Evolutionary conservation across 2,113 vertebrate genomes (phyloP).

Genomic region (Leucopsar rothschildi): DNA sequence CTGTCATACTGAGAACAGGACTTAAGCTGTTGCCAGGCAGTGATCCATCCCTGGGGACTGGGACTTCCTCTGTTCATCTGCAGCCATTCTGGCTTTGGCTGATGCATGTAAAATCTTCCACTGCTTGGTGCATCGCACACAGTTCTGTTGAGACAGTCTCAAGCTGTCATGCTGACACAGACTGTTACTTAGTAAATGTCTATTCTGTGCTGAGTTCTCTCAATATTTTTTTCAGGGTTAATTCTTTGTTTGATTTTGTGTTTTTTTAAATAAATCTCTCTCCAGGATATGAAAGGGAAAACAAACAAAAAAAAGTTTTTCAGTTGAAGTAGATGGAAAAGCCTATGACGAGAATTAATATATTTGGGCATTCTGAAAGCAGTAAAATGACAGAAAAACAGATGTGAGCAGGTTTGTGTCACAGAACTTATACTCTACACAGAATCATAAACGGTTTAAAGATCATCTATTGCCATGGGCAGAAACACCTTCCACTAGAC

Average conservation of each 20-base stretch:
- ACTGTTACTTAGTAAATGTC: neutral
- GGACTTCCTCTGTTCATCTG: neutral
- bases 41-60: neutral
- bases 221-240: neutral
- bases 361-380: neutral
- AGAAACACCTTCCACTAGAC: neutral
- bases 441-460: neutral
- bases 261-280: neutral
- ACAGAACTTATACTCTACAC: accelerated
- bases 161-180: accelerated
- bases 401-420: too few species aligned
- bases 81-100: neutral
- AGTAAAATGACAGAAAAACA: neutral
- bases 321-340: neutral
- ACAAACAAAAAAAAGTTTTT: neutral
- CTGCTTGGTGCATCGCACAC: neutral
- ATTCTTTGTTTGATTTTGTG: neutral
- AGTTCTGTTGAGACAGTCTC: neutral
- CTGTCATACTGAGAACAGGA: accelerated
- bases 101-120: neutral
- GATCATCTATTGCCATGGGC: neutral
- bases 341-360: accelerated
- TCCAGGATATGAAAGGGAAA: neutral
- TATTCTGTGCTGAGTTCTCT: neutral
- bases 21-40: neutral